These are phyloP conservation scores for Melanostoma mellinum DNA, from an alignment of 2,888 invertebrate genomes.

Conservation along the genomic window DNA sequence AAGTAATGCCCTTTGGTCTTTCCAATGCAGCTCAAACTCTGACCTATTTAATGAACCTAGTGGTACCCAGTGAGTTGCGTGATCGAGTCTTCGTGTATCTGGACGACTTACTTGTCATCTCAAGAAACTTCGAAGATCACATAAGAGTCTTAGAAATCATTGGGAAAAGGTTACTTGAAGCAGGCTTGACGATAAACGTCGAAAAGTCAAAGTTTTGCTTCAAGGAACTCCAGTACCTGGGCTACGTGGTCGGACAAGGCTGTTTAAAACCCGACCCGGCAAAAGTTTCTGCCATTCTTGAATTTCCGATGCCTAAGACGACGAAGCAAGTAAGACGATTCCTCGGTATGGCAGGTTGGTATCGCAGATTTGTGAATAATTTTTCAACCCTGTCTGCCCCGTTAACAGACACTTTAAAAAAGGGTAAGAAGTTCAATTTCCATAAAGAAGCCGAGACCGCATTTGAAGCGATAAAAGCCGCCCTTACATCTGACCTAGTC, in stretches of 20 bases:
- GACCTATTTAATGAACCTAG: background rate
- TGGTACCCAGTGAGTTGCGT: background rate
- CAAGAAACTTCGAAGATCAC: slow-evolving; percentile 4
- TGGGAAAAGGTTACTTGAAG: background rate
- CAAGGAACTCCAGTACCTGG: slow-evolving; percentile 28
- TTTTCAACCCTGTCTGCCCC: slow-evolving; percentile 50
- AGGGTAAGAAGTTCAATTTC: background rate
- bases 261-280: slow-evolving; percentile 22
- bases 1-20: background rate
- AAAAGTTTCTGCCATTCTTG: slow-evolving; percentile 25
- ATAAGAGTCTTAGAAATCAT: background rate
- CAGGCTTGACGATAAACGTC: slow-evolving; percentile 42
- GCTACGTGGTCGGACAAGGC: slow-evolving; percentile 54
- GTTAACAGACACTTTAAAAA: slow-evolving; percentile 38
- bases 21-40: slow-evolving; percentile 1
- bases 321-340: slow-evolving; percentile 9
- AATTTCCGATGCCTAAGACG: slow-evolving; percentile 1
- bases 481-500: background rate
- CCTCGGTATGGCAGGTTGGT: slow-evolving; percentile 21
- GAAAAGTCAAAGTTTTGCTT: slow-evolving; percentile 6
- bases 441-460: background rate
- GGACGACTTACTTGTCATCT: slow-evolving; percentile 8
- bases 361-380: background rate
- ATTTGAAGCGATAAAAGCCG: background rate
- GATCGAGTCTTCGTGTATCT: slow-evolving; percentile 14